Percentiles rank a stretch among this genome's conserved stretches.
These are phyloP conservation scores for Callionymus lyra DNA, from an alignment of 2,113 vertebrate species.

Conservation along the genomic window DNA sequence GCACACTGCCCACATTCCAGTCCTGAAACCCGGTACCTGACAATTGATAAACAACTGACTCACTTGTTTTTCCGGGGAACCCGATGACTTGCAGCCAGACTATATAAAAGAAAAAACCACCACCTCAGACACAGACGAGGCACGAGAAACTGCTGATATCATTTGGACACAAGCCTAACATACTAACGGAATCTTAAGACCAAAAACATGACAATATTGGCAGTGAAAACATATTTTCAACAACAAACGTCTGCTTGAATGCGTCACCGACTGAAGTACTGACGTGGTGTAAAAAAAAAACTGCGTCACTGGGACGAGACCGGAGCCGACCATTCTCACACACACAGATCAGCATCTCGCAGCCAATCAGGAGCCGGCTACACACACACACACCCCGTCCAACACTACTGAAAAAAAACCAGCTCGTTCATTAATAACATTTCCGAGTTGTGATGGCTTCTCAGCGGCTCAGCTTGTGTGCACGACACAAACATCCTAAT, in stretches of 20 bases:
- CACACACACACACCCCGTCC: background rate
- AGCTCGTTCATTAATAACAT: background rate
- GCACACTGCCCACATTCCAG: slow-evolving; percentile 67
- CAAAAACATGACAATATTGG: background rate
- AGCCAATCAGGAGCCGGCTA: background rate
- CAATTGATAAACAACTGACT: slow-evolving; percentile 74
- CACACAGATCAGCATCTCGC: slow-evolving; percentile 12
- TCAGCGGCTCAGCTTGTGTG: too few relatives aligned
- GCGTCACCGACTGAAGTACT: slow-evolving; percentile 37
- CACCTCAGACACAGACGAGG: slow-evolving; percentile 16
- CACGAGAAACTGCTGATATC: too few relatives aligned
- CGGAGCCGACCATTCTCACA: slow-evolving; percentile 30
- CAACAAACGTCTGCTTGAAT: slow-evolving; percentile 2
- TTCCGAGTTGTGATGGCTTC: too few relatives aligned
- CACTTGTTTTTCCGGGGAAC: slow-evolving; percentile 68
- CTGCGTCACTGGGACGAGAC: slow-evolving; percentile 41
- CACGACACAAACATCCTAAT: background rate
- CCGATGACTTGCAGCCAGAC: slow-evolving; percentile 50
- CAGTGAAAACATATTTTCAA: background rate
- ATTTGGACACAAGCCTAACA: too few relatives aligned
- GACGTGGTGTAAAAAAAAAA: slow-evolving; percentile 44
- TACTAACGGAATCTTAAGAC: too few relatives aligned
- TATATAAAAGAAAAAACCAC: slow-evolving; percentile 27
- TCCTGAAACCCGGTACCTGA: slow-evolving; percentile 70
- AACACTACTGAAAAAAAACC: background rate